Conservation (phyloP, 92 coral and sea anemone genomes). For the Parazoanthus swiftii region DNA sequence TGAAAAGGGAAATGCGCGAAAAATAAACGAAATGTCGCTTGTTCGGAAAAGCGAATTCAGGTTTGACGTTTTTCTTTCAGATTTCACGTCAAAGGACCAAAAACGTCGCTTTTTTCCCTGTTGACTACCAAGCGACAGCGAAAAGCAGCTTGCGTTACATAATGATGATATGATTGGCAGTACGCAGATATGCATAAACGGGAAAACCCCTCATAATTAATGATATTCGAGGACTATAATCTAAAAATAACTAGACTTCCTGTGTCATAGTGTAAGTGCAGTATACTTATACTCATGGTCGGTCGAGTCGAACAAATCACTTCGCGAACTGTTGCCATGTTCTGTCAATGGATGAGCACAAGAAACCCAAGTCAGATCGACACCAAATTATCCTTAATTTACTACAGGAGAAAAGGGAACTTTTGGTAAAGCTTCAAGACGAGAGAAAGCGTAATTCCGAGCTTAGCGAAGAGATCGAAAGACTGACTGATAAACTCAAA, state of each 20-base stretch:
- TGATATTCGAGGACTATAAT: not conserved
- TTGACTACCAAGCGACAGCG: not conserved
- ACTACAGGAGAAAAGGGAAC: conserved; percentile 58
- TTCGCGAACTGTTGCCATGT: conserved; percentile 30
- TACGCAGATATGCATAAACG: not conserved
- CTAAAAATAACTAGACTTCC: conserved; percentile 37
- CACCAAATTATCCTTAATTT: conserved; percentile 41
- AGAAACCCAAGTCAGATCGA: conserved; percentile 31
- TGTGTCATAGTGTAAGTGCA: not conserved
- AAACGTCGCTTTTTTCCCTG: not conserved
- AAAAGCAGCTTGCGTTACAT: conserved; percentile 10
- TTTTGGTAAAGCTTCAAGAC: conserved; percentile 52
- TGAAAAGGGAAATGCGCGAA: not conserved
- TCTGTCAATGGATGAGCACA: conserved; percentile 40
- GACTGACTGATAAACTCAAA: conserved; percentile 45
- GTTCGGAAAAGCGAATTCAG: not conserved
- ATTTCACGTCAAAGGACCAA: not conserved
- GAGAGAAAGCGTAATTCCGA: conserved; percentile 65
- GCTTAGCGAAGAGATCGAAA: conserved; percentile 52
- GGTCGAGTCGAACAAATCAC: conserved; percentile 29
- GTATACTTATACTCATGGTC: not conserved
- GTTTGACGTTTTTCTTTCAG: not conserved
- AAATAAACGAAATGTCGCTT: not conserved
- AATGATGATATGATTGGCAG: not conserved
- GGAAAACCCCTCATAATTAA: conserved; percentile 23